phyloP scores from a whole-genome alignment of 2,888 invertebrate genomes.

The Lasioglossum morio region DNA sequence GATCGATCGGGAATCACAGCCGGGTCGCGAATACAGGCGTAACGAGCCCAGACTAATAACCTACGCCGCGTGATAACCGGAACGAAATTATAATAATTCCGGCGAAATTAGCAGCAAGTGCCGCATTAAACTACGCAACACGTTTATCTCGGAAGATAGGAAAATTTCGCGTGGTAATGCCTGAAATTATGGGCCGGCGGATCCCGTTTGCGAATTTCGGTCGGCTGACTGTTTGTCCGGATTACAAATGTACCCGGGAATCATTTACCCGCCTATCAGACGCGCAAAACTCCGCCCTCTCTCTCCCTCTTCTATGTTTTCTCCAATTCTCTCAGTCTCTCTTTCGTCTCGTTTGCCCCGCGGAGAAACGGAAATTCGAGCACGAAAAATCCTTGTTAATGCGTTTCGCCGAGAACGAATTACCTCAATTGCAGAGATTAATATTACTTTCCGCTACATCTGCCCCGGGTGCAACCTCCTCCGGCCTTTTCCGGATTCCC shows the following conservation, averaged over 20 bases:
- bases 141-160: conserved; percentile 57
- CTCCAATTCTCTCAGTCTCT: not conserved
- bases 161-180: conserved; percentile 51
- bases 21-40: conserved; percentile 11
- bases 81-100: conserved; percentile 58
- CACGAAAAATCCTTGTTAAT: conserved; percentile 30
- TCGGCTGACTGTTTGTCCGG: conserved; percentile 34
- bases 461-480: conserved; percentile 32
- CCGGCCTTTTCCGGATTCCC: conserved; percentile 33
- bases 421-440: conserved; percentile 47
- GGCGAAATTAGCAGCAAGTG: conserved; percentile 46
- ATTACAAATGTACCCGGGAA: conserved; percentile 53
- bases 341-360: not conserved
- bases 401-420: conserved; percentile 29
- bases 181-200: conserved; percentile 41
- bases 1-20: conserved; percentile 42
- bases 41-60: conserved; percentile 32
- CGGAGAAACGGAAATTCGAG: not conserved
- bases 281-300: not conserved
- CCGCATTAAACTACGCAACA: conserved; percentile 35
- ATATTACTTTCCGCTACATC: conserved; percentile 44
- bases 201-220: conserved; percentile 49
- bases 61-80: conserved; percentile 33
- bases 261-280: conserved; percentile 18
- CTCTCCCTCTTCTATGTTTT: not conserved